Conservation (phyloP, 2,888 invertebrate genomes). For the Cheilosia vernalis region DNA sequence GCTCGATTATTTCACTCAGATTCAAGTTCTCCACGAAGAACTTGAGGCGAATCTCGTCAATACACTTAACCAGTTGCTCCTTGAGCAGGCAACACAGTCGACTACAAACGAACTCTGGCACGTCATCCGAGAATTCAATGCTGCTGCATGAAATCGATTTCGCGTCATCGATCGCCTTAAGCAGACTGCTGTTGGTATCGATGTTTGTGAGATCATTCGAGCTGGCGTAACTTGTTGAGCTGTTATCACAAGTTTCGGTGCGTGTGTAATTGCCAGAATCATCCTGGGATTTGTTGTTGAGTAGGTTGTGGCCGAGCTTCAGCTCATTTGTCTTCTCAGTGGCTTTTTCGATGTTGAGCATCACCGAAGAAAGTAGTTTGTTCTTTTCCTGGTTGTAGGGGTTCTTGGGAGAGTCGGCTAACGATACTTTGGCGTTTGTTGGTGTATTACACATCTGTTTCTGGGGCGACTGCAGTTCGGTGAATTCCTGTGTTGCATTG, state of each 20-base stretch:
- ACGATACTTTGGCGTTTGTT: constrained; percentile 45
- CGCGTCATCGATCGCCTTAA: constrained; percentile 76
- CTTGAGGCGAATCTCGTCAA: constrained; percentile 85
- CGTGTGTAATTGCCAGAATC: constrained; percentile 82
- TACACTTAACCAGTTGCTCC: constrained; percentile 90
- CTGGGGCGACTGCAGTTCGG: constrained; percentile 57
- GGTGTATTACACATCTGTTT: constrained; percentile 39
- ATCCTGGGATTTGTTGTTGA: constrained; percentile 76
- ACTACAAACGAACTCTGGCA: constrained; percentile 86
- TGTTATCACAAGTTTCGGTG: constrained; percentile 79
- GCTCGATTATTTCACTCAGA: constrained; percentile 77
- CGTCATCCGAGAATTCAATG: constrained; percentile 79
- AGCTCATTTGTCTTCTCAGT: constrained; percentile 78
- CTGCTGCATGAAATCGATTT: constrained; percentile 78
- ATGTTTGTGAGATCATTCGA: constrained; percentile 79
- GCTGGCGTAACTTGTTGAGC: constrained; percentile 79
- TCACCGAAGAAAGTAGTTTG: constrained; percentile 78
- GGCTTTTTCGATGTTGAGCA: constrained; percentile 79
- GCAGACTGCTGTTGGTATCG: constrained; percentile 77
- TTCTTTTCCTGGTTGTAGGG: constrained; percentile 76
- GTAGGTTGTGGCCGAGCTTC: constrained; percentile 46
- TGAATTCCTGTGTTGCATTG: constrained; percentile 52
- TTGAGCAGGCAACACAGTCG: constrained; percentile 91
- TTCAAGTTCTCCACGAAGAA: constrained; percentile 77
- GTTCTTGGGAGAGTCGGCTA: constrained; percentile 75